Evolutionary conservation across 1,140 invertebrate species (phyloP).

Genomic region (Epicauta chinensis): DNA sequence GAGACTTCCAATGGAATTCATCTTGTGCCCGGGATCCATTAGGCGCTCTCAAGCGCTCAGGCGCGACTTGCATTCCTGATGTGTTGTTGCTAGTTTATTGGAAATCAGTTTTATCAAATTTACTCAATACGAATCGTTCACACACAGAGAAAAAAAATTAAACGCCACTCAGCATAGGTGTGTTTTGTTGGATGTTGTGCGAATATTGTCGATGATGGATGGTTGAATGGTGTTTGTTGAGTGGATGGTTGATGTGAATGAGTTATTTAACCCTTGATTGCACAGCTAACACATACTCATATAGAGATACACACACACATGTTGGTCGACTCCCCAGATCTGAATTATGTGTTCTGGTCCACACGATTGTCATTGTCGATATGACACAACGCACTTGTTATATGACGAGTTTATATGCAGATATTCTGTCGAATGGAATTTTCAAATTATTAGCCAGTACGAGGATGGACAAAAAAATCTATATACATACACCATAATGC

Average conservation of each 20-base stretch:
- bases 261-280: slow-evolving; percentile 42
- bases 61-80: slow-evolving; percentile 25
- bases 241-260: slow-evolving; percentile 33
- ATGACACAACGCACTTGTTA: slow-evolving; percentile 28
- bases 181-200: background rate
- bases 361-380: slow-evolving; percentile 28
- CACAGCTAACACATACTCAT: slow-evolving; percentile 25
- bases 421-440: slow-evolving; percentile 30
- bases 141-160: no score
- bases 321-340: slow-evolving; percentile 14
- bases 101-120: slow-evolving; percentile 22
- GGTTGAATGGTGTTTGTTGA: slow-evolving; percentile 22
- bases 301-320: no score
- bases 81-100: slow-evolving; percentile 5
- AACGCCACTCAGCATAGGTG: no score
- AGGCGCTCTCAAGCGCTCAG: slow-evolving; percentile 18
- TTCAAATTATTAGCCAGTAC: slow-evolving; percentile 25
- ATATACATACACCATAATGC: slow-evolving; percentile 20
- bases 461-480: slow-evolving; percentile 25
- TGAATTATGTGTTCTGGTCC: slow-evolving; percentile 25
- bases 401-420: slow-evolving; percentile 33
- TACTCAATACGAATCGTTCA: no score
- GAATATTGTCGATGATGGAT: slow-evolving; percentile 24
- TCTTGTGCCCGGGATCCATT: slow-evolving; percentile 25
- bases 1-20: slow-evolving; percentile 27